Evolutionary conservation across 2,888 invertebrate species (phyloP).

Genomic region (Tiliacea citrago): DNA sequence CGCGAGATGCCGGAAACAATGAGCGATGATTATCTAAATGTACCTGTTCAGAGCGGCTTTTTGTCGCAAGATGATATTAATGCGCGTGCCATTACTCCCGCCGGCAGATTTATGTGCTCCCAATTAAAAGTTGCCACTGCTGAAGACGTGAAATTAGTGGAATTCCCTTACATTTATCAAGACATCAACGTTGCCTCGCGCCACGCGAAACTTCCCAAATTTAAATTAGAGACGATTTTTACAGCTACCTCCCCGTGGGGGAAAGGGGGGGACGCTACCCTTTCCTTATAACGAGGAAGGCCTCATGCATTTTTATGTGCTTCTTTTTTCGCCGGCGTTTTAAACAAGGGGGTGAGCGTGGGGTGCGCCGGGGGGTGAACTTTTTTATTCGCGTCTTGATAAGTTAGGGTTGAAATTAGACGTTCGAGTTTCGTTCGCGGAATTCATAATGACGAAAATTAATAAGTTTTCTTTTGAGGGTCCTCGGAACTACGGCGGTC

Average conservation of each 20-base stretch:
- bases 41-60: constrained; percentile 81
- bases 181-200: constrained; percentile 89
- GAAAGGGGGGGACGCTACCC: constrained; percentile 86
- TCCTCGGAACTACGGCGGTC: constrained; percentile 79
- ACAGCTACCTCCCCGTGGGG: constrained; percentile 88
- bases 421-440: constrained; percentile 91
- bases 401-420: constrained; percentile 91
- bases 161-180: constrained; percentile 90
- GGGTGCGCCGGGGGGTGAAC: constrained; percentile 88
- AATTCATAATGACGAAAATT: constrained; percentile 91
- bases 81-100: constrained; percentile 83
- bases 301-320: constrained; percentile 92
- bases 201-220: constrained; percentile 90
- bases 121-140: constrained; percentile 89
- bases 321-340: constrained; percentile 91
- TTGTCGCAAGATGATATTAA: constrained; percentile 87
- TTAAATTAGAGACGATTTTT: constrained; percentile 91
- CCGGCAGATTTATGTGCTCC: constrained; percentile 86
- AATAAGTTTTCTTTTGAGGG: constrained; percentile 90
- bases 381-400: constrained; percentile 91
- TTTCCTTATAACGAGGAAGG: constrained; percentile 91
- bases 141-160: constrained; percentile 89
- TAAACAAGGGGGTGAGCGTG: constrained; percentile 91
- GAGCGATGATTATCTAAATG: constrained; percentile 88
- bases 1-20: constrained; percentile 80